Percentiles rank a stretch among this genome's conserved stretches.
phyloP scores from a whole-genome alignment of 2,113 vertebrate genomes.

The Trochalopteron elliotii region DNA sequence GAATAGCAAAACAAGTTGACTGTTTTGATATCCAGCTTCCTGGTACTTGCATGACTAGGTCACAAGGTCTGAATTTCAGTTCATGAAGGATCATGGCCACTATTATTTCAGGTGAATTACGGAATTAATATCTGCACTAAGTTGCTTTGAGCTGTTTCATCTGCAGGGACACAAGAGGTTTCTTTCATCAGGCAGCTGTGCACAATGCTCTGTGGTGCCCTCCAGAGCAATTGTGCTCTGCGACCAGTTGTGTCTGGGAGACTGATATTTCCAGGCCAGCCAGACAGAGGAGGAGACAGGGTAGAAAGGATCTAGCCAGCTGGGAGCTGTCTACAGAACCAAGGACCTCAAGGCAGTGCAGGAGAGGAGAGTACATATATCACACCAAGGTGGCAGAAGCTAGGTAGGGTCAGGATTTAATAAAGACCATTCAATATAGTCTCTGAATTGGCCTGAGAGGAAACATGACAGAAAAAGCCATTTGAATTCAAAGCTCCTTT shows the following conservation, averaged over 20 bases:
- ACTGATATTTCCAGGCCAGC: background rate
- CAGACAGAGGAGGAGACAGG: background rate
- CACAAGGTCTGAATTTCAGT: background rate
- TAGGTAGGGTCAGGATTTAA: background rate
- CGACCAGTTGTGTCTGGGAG: background rate
- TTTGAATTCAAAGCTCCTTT: background rate
- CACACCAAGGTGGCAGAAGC: background rate
- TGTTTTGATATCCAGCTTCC: background rate
- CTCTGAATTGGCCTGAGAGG: background rate
- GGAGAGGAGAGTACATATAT: accelerated
- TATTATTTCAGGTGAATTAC: background rate
- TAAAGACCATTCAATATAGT: background rate
- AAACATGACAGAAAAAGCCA: background rate
- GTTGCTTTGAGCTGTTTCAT: background rate
- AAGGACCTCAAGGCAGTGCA: background rate
- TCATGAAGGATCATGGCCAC: background rate
- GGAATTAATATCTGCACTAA: background rate
- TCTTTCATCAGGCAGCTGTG: background rate
- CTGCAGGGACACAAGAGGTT: background rate
- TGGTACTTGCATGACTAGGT: background rate
- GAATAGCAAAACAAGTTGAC: background rate
- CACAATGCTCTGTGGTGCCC: background rate
- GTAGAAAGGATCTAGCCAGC: background rate
- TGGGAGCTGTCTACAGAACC: background rate
- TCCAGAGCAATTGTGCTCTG: background rate